phyloP scores from a whole-genome alignment of 2,113 vertebrate genomes.

The Daubentonia madagascariensis region DNA sequence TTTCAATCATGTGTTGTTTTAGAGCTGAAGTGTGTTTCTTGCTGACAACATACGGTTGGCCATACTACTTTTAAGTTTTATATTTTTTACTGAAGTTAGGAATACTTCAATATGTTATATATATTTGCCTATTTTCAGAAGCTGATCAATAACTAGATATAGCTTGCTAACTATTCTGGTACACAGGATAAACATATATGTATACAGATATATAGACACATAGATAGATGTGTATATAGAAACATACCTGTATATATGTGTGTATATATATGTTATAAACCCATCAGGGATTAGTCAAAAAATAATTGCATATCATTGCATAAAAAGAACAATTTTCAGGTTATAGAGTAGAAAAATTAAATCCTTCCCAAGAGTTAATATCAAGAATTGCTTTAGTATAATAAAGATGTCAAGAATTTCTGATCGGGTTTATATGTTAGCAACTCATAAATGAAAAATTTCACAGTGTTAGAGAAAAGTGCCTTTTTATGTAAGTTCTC shows the following conservation, averaged over 20 bases:
- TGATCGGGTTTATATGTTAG: constrained; percentile 18
- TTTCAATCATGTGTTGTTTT: too few relatives aligned
- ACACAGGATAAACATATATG: background rate
- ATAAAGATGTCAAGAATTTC: constrained; percentile 31
- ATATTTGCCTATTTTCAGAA: background rate
- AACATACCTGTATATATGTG: fast-evolving
- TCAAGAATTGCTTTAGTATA: background rate
- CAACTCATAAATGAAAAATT: constrained; percentile 18
- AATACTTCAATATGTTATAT: background rate
- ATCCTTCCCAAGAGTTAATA: background rate
- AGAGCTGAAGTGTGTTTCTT: too few relatives aligned
- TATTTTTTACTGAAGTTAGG: background rate
- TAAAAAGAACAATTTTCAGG: background rate
- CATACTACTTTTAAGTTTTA: background rate
- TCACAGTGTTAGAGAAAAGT: background rate
- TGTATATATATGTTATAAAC: background rate
- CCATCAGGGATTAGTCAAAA: background rate
- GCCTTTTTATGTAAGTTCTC: background rate
- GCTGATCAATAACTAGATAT: background rate
- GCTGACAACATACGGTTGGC: too few relatives aligned
- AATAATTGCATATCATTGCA: background rate
- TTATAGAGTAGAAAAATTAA: constrained; percentile 1
- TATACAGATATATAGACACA: background rate
- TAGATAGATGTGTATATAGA: too few relatives aligned
- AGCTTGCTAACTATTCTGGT: background rate